phyloP scores from a whole-genome alignment of 2,888 invertebrate genomes.

The Hypolimnas misippus region DNA sequence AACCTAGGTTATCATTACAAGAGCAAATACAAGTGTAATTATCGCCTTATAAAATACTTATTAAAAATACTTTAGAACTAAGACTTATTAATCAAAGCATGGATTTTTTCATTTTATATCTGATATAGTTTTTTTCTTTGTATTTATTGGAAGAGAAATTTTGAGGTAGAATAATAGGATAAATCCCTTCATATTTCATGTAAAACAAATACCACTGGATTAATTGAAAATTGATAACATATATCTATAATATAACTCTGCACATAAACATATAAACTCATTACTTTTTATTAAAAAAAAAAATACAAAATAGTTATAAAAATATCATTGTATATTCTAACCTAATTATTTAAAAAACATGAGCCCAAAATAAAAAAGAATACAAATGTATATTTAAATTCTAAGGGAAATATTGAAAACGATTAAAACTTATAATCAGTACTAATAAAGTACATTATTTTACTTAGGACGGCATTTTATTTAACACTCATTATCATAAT shows the following conservation, averaged over 20 bases:
- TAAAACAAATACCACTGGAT: not conserved
- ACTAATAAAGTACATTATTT: not conserved
- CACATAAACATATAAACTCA: not conserved
- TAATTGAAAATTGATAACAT: not conserved
- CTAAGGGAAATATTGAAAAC: slow-evolving; percentile 7
- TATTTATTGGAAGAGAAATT: slow-evolving; percentile 26
- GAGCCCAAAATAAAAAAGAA: slow-evolving; percentile 2
- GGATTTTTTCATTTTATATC: not conserved
- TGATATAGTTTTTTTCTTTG: not conserved
- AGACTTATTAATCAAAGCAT: not conserved
- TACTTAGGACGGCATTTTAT: slow-evolving; percentile 3
- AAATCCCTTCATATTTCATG: not conserved
- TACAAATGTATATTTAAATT: slow-evolving; percentile 7
- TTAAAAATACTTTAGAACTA: not conserved
- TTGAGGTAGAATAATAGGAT: slow-evolving; percentile 33
- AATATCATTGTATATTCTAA: not conserved
- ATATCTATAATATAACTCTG: not conserved
- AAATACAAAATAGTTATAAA: slow-evolving; percentile 5
- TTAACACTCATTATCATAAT: not conserved
- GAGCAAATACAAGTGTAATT: too few species aligned
- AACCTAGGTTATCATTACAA: too few species aligned
- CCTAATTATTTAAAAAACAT: not conserved
- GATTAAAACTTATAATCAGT: not conserved
- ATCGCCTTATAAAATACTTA: not conserved
- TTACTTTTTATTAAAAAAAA: not conserved